Evolutionary conservation across 2,888 invertebrate genomes (phyloP), one percentile per base, ranked within the genome.

Genomic region (Cataglyphis altisquamis): DNA sequence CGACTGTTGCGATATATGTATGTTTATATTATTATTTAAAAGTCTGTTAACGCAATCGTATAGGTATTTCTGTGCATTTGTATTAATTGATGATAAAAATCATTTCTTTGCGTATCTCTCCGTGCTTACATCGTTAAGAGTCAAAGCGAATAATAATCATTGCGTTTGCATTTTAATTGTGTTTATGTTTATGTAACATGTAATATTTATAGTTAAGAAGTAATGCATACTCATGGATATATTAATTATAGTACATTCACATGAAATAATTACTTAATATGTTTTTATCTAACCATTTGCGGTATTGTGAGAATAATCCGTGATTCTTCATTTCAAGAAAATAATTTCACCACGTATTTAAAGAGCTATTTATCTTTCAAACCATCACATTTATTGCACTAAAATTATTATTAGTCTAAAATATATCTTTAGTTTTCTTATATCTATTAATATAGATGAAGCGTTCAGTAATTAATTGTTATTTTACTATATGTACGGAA

Each of bases 391-490:
- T 67, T 55, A 52, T 41, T 41, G n/a, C 41, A 57, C 57, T 15
- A 68, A 57, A 67, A 41, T 21, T 66, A 55, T 25, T 29, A 9
- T 75, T 66, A 39, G 3, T 39, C 52, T 25, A 10, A n/a, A 29
- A 39, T 55, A 39, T 55, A 67, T 39, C 9, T 55, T 67, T 68
- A 18, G 12, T 78, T 60, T n/a, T 78, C 21, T 41, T 45, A 21
- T 18, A 25, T 12, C 18, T 68, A 48, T 41, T 15, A 66, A 77
- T 32, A 32, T 32, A 32, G 6, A 32, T n/a, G 45, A 60, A 45
- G 21, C 41, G 21, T 60, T 78, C 60, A 70, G 41, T 15, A 57
- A 10, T 48, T 52, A 36, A 63, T 64, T 29, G 25, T n/a, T 29
- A n/a, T 15, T 41, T 78, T 68, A 57, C 21, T 78, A 41, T 60